Base-by-base conservation (phyloP, 2,797 vertebrate species). In the Ciconia nigra region DNA sequence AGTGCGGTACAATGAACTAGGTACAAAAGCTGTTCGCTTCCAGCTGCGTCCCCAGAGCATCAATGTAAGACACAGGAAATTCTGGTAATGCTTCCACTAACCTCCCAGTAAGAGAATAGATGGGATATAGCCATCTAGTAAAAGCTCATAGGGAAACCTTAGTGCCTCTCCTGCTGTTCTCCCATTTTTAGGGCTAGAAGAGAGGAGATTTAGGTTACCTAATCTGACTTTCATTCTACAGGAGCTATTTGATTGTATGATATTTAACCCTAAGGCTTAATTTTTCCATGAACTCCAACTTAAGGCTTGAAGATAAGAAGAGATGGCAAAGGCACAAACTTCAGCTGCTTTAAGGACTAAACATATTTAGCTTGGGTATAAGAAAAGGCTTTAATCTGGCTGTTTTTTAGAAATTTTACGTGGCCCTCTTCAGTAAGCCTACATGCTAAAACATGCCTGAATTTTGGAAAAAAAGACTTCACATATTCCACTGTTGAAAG, bases 11-110 rank as follows among this genome's bases (percentile, higher is more conserved):
- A 5, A 3, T 13, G 11, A 46, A 18, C 6, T 2, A 8, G 24
- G 52, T 16, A 54, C 35, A 19, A 37, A 66, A 35, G 18, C 57
- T 52, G 5, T 37, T 55, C 15, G 17, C 24, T 59, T 33, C 24
- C 63, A 55, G 37, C 7, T 3, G 0, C 0, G 0, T 35, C 73
- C 47, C 47, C 31, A 35, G 20, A 76, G 39, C 33, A 10, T 4
- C 1, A 0, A 6, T 58, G 25, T 1, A 16, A 62, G 33, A 28
- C 17, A 14, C 0, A 0, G 42, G 21, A 44, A 31, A 15, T 41
- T n/a, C 16, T 74, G 18, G 14, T 31, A 12, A 15, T 5, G 1
- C 15, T 29, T 65, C 10, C 2, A 8, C 8, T 17, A 17, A 67
- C 17, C 15, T 19, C 24, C 11, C 19, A 1, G 3, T 15, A 15